Percentiles rank a stretch among this genome's conserved stretches.
These are phyloP conservation scores for Sipha maydis DNA, from an alignment of 2,888 invertebrate genomes.

Conservation along the genomic window DNA sequence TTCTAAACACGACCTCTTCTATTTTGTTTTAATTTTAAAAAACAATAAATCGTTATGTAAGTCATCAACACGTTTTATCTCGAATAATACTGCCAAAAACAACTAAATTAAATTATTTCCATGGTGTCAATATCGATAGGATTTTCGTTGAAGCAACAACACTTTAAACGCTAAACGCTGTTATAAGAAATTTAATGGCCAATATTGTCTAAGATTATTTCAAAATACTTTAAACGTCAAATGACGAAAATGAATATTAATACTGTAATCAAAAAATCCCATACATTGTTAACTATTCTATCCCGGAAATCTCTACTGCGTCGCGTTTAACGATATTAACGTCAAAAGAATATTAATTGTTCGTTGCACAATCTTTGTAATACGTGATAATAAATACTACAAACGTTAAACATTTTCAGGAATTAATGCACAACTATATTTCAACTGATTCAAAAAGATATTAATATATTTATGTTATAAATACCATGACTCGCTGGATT, in stretches of 20 bases:
- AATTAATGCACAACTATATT: not conserved
- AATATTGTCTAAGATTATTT: not conserved
- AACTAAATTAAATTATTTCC: too few relatives aligned
- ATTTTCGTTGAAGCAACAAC: too few relatives aligned
- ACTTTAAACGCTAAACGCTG: not conserved
- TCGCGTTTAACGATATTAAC: not conserved
- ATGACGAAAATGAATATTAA: not conserved
- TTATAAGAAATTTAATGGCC: not conserved
- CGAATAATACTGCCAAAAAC: too few relatives aligned
- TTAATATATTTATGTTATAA: too few relatives aligned
- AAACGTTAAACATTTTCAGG: not conserved
- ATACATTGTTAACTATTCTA: not conserved
- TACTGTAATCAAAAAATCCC: not conserved
- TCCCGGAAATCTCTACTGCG: conserved; percentile 12
- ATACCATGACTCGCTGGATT: too few relatives aligned
- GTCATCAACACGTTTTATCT: too few relatives aligned
- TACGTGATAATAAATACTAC: conserved; percentile 4
- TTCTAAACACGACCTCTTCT: too few relatives aligned
- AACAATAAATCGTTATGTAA: too few relatives aligned
- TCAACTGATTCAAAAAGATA: too few relatives aligned
- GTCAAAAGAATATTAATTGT: conserved; percentile 12
- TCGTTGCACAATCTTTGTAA: conserved; percentile 2
- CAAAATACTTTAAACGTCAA: not conserved
- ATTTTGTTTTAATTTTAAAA: too few relatives aligned
- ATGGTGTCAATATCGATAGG: too few relatives aligned